Base-by-base conservation (phyloP, 2,113 vertebrate species). In the Myotis davidii region DNA sequence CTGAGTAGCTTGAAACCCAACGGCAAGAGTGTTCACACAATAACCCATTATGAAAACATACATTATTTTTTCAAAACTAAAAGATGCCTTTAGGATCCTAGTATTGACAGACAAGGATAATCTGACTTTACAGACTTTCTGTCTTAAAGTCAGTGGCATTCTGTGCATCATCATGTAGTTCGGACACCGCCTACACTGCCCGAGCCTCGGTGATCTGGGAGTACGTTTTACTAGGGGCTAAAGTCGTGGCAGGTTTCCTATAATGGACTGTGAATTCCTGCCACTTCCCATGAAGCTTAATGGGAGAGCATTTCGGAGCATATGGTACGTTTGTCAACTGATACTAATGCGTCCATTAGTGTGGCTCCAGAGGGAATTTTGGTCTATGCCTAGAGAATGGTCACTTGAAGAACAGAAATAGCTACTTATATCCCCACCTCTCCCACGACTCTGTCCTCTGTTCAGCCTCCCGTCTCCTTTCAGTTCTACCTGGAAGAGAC, bases 281-380 rank as follows among this genome's bases (percentile, higher is more conserved):
- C 83, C 79, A 81, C 88, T 91, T 96, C 65, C 89, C 94, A 89
- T 96, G 97, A 83, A 91, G 89, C 65, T 86, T 96, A 95, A 79
- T 96, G 84, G 83, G 74, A 94, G 83, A 95, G 79, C 78, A 91
- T 93, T 96, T 97, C 74, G 94, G 88, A 97, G 92, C 88, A 94
- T 92, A 96, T 95, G 96, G 92, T 86, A 86, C 88, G 88, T 86
- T 88, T 72, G 88, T 96, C 97, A 97, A 92, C 74, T 87, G 94
- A 98, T 94, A 94, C 95, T 97, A 96, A 98, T 97, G 94, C 94
- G 93, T 85, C 94, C 97, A 97, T 97, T 97, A 98, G 91, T 73
- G 95, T 20, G 84, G 64, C 83, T 94, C 88, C 84, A 81, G 17
- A 34, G 96, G 91, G 96, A 97, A 93, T 93, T 94, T 85, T 52